A percentile compares a stretch with the other conserved stretches of the same genome.
Conservation (phyloP, 1,140 invertebrate genomes). For the Papilio glaucus region DNA sequence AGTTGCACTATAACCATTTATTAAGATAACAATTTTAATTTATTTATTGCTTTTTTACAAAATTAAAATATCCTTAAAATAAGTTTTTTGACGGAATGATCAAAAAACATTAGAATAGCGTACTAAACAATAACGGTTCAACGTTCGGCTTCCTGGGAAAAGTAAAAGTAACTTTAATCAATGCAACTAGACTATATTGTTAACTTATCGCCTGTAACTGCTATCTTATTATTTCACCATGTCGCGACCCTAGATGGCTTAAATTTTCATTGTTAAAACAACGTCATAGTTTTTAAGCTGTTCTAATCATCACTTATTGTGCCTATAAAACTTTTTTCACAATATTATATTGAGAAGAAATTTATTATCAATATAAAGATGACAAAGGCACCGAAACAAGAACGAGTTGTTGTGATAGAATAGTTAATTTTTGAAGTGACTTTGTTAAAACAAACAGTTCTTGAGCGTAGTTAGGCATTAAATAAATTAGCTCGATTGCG, state of each 20-base stretch:
- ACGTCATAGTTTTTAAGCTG: too few relatives aligned
- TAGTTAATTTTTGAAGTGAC: too few relatives aligned
- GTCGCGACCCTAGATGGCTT: too few relatives aligned
- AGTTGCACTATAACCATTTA: not conserved
- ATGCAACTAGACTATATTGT: not conserved
- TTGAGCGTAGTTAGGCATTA: not conserved
- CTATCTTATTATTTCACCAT: too few relatives aligned
- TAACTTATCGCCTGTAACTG: not conserved
- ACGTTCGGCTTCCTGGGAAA: not conserved
- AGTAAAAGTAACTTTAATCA: constrained; percentile 4
- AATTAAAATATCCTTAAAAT: not conserved
- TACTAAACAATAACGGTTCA: not conserved
- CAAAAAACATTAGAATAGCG: not conserved
- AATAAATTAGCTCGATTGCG: not conserved
- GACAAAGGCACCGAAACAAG: too few relatives aligned
- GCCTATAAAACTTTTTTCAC: too few relatives aligned
- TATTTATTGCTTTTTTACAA: not conserved
- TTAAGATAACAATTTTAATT: not conserved
- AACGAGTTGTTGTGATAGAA: too few relatives aligned
- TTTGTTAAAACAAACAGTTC: not conserved
- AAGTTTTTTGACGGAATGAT: not conserved
- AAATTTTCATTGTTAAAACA: too few relatives aligned
- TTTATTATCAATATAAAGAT: too few relatives aligned
- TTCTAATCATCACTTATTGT: too few relatives aligned
- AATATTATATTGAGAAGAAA: too few relatives aligned